These are phyloP conservation scores for Sisyra terminalis DNA, from an alignment of 2,888 invertebrate genomes.

Conservation along the genomic window DNA sequence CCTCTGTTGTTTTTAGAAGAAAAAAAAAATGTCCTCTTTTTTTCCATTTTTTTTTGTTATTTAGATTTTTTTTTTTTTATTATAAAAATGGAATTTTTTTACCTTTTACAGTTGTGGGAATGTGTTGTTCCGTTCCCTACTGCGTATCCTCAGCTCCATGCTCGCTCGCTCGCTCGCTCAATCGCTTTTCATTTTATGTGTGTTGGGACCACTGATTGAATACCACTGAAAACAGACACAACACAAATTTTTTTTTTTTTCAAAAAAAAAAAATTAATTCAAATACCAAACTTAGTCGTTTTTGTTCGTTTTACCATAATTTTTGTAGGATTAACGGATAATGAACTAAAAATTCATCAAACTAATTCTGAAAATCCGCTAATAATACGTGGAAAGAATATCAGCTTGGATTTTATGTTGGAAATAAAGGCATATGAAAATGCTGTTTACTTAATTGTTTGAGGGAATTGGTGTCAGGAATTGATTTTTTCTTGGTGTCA, in stretches of 20 bases:
- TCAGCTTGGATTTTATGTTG: neutral
- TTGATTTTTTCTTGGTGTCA: constrained; percentile 8
- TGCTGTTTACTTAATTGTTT: neutral
- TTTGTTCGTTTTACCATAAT: neutral
- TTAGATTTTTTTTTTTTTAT: too few species aligned
- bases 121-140: neutral
- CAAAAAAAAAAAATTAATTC: neutral
- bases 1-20: too few species aligned
- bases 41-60: neutral
- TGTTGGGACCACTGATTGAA: constrained; percentile 7
- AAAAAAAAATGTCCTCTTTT: neutral
- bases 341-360: neutral
- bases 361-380: neutral
- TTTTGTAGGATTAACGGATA: neutral
- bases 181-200: constrained; percentile 7
- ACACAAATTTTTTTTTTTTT: neutral
- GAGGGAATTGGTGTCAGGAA: neutral
- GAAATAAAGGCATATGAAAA: neutral
- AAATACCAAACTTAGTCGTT: too few species aligned
- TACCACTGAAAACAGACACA: constrained; percentile 6
- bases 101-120: constrained; percentile 6
- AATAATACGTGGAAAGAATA: neutral
- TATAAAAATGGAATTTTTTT: constrained; percentile 1
- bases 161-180: constrained; percentile 7
- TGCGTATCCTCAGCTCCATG: constrained; percentile 3